These are phyloP conservation scores for Alsophila aescularia DNA, from an alignment of 2,888 invertebrate species.

Conservation along the genomic window DNA sequence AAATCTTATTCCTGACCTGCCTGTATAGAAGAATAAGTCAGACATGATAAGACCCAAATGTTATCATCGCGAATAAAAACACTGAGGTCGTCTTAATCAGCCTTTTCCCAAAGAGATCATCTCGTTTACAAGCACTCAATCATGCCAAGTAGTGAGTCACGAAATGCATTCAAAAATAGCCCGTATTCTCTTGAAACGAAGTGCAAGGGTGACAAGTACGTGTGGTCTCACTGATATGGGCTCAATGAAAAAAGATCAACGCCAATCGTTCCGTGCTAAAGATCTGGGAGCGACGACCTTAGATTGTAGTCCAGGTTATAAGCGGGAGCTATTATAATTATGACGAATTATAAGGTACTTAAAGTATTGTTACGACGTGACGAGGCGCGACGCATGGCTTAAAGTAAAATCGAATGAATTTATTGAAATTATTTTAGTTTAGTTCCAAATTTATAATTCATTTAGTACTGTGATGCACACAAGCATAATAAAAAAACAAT, in stretches of 20 bases:
- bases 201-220: conserved; percentile 41
- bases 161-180: conserved; percentile 13
- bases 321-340: conserved; percentile 41
- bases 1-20: too few species aligned
- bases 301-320: conserved; percentile 38
- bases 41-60: neutral
- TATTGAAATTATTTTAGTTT: too few species aligned
- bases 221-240: conserved; percentile 47
- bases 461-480: too few species aligned
- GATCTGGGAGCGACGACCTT: conserved; percentile 80
- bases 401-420: too few species aligned
- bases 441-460: too few species aligned
- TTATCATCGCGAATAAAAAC: too few species aligned
- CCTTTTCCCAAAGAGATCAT: conserved; percentile 44
- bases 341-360: too few species aligned
- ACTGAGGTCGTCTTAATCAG: conserved; percentile 23
- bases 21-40: too few species aligned
- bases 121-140: conserved; percentile 42
- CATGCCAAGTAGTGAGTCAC: conserved; percentile 37
- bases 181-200: conserved; percentile 29
- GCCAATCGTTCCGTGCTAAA: conserved; percentile 74
- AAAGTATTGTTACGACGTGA: too few species aligned
- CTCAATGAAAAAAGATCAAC: conserved; percentile 74
- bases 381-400: too few species aligned
- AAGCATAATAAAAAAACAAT: too few species aligned